A percentile compares a stretch with the other conserved stretches of the same genome.
These are phyloP conservation scores for Platycercus adscitus DNA, from an alignment of 2,113 vertebrate species.

Conservation along the genomic window DNA sequence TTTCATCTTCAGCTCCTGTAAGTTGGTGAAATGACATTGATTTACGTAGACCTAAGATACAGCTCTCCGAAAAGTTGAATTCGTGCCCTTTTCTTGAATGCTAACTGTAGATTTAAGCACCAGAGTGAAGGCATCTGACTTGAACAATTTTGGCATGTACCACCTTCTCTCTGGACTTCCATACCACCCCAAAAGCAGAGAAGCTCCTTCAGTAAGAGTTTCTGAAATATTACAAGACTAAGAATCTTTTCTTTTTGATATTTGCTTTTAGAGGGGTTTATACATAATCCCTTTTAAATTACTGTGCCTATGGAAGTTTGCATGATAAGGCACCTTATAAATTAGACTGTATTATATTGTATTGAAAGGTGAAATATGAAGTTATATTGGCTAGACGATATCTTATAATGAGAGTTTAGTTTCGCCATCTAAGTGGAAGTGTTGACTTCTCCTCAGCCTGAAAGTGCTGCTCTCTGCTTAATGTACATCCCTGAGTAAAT, in stretches of 20 bases:
- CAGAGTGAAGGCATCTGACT: neutral
- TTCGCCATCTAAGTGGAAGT: neutral
- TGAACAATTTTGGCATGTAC: neutral
- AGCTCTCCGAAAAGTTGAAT: neutral
- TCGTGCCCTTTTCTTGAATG: neutral
- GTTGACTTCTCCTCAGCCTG: neutral
- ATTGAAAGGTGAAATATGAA: conserved; percentile 22
- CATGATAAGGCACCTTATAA: conserved; percentile 47
- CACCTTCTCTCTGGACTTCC: neutral
- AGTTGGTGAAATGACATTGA: neutral
- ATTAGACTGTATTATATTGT: conserved; percentile 39
- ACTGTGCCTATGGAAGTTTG: conserved; percentile 50
- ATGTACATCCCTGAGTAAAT: neutral
- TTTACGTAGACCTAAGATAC: neutral
- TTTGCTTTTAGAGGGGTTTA: conserved; percentile 50
- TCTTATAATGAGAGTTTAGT: conserved; percentile 45
- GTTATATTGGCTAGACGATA: neutral
- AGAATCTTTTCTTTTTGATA: conserved; percentile 20
- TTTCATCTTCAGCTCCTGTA: neutral
- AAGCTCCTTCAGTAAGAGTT: neutral
- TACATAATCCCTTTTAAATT: conserved; percentile 67
- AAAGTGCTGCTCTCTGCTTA: neutral
- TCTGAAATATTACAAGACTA: neutral
- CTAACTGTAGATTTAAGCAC: neutral
- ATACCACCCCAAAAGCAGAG: neutral